These are phyloP conservation scores for Cercopithecus mitis DNA, from an alignment of 2,797 vertebrate genomes.

Conservation along the genomic window DNA sequence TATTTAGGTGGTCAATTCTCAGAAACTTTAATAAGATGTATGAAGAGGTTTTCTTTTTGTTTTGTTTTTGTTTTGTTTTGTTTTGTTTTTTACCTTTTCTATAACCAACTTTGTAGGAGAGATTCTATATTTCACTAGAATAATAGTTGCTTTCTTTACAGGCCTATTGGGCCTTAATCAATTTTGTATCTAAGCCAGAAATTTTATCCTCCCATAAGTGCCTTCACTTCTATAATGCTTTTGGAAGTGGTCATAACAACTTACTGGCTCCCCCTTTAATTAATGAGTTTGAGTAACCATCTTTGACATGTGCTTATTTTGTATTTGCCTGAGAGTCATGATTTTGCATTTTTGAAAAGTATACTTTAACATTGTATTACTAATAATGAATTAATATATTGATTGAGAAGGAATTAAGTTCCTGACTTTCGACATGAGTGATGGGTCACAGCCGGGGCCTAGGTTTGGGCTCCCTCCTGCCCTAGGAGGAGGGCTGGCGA, in stretches of 20 bases:
- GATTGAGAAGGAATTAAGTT: not conserved
- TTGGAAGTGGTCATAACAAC: not conserved
- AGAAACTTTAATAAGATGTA: not conserved
- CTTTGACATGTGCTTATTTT: not conserved
- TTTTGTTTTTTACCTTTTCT: not conserved
- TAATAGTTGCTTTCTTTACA: not conserved
- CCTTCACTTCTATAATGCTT: not conserved
- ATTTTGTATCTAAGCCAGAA: not conserved
- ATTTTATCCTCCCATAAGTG: not conserved
- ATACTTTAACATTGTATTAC: not conserved
- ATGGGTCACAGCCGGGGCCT: not conserved
- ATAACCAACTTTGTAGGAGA: not conserved
- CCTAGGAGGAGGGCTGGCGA: not conserved
- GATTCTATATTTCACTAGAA: not conserved
- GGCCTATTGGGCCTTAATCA: not conserved
- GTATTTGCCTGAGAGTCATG: not conserved
- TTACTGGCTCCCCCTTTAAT: not conserved
- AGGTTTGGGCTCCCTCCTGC: not conserved
- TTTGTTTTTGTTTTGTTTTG: not conserved
- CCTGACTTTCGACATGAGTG: not conserved
- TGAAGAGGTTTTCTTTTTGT: not conserved
- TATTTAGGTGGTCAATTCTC: not conserved
- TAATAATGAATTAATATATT: not conserved
- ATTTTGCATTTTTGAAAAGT: conserved; percentile 3
- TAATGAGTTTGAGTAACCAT: not conserved